phyloP scores from a whole-genome alignment of 2,888 invertebrate species.

The Eueremaeus valkanovi region DNA sequence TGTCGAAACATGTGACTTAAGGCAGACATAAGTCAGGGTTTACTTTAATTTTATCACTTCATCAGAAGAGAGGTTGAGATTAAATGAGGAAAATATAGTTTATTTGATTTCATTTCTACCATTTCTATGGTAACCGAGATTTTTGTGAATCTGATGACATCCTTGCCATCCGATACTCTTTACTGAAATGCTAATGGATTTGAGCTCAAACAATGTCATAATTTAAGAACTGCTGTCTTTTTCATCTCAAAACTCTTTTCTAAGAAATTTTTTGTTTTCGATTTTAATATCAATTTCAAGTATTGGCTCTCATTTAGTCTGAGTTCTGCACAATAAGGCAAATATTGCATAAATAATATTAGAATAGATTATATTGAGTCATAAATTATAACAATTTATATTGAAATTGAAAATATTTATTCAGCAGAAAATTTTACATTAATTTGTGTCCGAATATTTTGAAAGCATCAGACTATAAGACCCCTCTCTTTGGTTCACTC shows the following conservation, averaged over 20 bases:
- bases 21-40: background rate
- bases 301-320: too few relatives aligned
- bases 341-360: too few relatives aligned
- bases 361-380: background rate
- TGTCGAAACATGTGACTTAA: background rate
- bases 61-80: too few relatives aligned
- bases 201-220: conserved; percentile 9
- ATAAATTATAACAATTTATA: background rate
- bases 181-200: conserved; percentile 9
- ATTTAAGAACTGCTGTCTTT: background rate
- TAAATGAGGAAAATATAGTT: too few relatives aligned
- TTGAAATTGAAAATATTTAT: too few relatives aligned
- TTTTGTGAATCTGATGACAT: background rate
- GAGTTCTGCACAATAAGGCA: too few relatives aligned
- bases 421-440: too few relatives aligned
- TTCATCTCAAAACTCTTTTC: background rate
- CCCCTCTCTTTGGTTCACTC: too few relatives aligned
- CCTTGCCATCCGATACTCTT: background rate
- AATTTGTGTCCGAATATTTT: too few relatives aligned
- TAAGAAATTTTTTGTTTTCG: background rate
- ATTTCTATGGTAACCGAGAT: conserved; percentile 13
- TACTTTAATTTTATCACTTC: too few relatives aligned
- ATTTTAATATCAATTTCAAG: too few relatives aligned
- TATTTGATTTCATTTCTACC: background rate
- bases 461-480: too few relatives aligned